Base-by-base conservation (phyloP, 2,113 vertebrate species). In the Naja naja region DNA sequence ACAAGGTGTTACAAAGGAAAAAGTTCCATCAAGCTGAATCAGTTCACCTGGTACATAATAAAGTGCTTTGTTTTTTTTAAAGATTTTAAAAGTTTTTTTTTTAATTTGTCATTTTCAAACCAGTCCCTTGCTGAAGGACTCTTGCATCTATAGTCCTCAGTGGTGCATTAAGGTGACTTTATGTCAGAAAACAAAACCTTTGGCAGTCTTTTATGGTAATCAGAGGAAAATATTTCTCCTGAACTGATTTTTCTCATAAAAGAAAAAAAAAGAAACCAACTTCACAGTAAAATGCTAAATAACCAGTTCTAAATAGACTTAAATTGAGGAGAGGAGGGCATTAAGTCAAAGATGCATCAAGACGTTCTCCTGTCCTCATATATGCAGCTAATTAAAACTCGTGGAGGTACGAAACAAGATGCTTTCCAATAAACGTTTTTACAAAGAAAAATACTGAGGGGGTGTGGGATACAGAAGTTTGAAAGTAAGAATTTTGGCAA, bases 1-100 rank as follows among this genome's bases (percentile, higher is more conserved):
- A 98, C 98, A 95, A 93, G 97, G 96, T 95, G 97, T 97, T 97
- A 97, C 95, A 95, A 97, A 97, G 97, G 96, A 97, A 96, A 97
- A 90, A 96, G 96, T 95, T 98, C 96, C 97, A 95, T 97, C 98
- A 98, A 98, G 98, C 98, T 98, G 98, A 97, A 97, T 98, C 98
- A 98, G 99, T 96, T 98, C 98, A 98, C 98, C 98, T 98, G 98
- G 97, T 98, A 98, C 97, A 98, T 98, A 98, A 98, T 99, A 99
- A 99, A 99, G 99, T 99, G 99, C 99, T 99, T 98, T 96, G 97
- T 98, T 98, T 95, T 95, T 96, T 91, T 91, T 94, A 92, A 94
- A 85, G 25, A n/a, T 95, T 0, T 20, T 87, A 18, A 64, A 74
- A 64, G 14, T 11, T 69, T 91, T 95, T 39, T 39, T 89, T 69